Conservation (phyloP, 2,888 invertebrate species). For the Scaeva pyrastri region DNA sequence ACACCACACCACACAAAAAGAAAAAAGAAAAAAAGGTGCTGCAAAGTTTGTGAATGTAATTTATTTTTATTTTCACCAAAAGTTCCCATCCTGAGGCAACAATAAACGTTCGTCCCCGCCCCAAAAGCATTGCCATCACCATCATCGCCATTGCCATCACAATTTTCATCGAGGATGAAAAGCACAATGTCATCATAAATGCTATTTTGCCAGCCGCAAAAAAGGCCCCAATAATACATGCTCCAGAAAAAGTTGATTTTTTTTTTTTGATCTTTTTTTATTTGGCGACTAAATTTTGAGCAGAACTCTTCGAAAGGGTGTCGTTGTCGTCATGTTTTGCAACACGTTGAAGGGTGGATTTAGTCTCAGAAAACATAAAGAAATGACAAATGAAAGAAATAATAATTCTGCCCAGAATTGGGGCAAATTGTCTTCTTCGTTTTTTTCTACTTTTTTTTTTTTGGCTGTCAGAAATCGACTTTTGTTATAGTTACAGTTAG, state of each 20-base stretch:
- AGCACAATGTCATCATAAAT: conserved; percentile 68
- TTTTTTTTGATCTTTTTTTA: background rate
- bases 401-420: conserved; percentile 56
- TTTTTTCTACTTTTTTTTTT: conserved; percentile 24
- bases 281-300: conserved; percentile 19
- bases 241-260: conserved; percentile 37
- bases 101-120: background rate
- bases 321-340: conserved; percentile 37
- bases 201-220: conserved; percentile 50
- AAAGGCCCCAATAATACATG: conserved; percentile 47
- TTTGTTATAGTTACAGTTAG: conserved; percentile 45
- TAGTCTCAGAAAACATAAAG: background rate
- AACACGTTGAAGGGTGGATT: conserved; percentile 54
- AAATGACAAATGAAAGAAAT: conserved; percentile 46
- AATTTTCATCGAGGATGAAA: conserved; percentile 55
- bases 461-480: conserved; percentile 43
- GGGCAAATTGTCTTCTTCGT: conserved; percentile 57
- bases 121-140: conserved; percentile 5
- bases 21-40: conserved; percentile 39
- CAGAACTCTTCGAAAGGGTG: conserved; percentile 51
- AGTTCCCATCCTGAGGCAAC: conserved; percentile 34
- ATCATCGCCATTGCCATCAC: conserved; percentile 11
- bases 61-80: conserved; percentile 71
- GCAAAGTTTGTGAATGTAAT: conserved; percentile 68
- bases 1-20: no score